These are phyloP conservation scores for Bradysia coprophila DNA, from an alignment of 1,140 invertebrate genomes.

Conservation along the genomic window DNA sequence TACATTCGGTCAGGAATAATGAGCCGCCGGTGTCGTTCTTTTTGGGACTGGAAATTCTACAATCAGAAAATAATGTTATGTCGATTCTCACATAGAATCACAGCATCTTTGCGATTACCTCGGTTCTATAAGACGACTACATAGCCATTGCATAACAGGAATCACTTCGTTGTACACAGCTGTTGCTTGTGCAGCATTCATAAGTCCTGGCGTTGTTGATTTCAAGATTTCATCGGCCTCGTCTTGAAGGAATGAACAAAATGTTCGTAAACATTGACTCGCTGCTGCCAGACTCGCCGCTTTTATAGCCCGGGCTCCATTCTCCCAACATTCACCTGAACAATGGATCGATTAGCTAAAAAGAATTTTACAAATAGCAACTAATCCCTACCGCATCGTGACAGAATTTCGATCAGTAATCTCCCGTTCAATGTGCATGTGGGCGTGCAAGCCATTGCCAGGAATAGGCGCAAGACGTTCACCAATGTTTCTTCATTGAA, in stretches of 20 bases:
- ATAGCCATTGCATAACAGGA: constrained; percentile 75
- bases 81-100: constrained; percentile 6
- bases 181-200: constrained; percentile 36
- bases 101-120: constrained; percentile 31
- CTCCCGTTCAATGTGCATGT: constrained; percentile 64
- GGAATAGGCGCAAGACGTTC: constrained; percentile 40
- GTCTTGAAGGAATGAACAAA: constrained; percentile 49
- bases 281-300: constrained; percentile 67
- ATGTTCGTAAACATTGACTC: constrained; percentile 61
- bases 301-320: constrained; percentile 53
- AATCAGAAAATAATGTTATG: neutral
- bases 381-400: constrained; percentile 32
- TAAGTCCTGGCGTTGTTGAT: constrained; percentile 20
- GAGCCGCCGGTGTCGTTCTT: constrained; percentile 41
- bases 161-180: constrained; percentile 81
- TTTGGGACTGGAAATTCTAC: constrained; percentile 24
- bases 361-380: neutral
- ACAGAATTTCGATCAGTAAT: constrained; percentile 53
- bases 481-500: constrained; percentile 42
- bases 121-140: constrained; percentile 63
- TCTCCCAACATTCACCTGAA: constrained; percentile 39
- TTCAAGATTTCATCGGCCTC: constrained; percentile 23
- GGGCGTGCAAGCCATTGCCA: constrained; percentile 60
- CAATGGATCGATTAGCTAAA: neutral
- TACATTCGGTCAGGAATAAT: constrained; percentile 67